phyloP scores from a whole-genome alignment of 2,888 invertebrate genomes.

The Panzeria rudis region DNA sequence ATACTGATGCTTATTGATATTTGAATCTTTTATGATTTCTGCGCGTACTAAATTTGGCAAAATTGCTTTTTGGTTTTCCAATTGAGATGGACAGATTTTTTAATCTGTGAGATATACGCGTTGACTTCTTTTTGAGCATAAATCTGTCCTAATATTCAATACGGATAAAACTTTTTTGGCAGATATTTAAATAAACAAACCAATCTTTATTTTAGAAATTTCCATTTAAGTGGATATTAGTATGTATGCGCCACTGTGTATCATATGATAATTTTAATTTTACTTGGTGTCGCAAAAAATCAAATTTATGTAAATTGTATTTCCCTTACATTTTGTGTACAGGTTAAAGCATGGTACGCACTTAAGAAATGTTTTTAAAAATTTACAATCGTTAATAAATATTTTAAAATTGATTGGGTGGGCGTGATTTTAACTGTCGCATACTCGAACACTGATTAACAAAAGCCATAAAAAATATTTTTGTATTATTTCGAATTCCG shows the following conservation, averaged over 20 bases:
- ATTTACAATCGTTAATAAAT: slow-evolving; percentile 52
- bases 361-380: slow-evolving; percentile 5
- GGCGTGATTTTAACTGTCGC: slow-evolving; percentile 66
- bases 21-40: no score
- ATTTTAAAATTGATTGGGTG: slow-evolving; percentile 61
- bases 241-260: not conserved
- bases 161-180: no score
- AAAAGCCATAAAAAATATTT: slow-evolving; percentile 32
- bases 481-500: slow-evolving; percentile 31
- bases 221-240: no score
- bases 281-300: not conserved
- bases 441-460: slow-evolving; percentile 60
- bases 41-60: no score
- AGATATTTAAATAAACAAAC: no score
- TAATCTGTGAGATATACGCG: no score
- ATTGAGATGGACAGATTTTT: no score
- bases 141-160: no score
- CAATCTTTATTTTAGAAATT: no score
- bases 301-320: not conserved
- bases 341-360: slow-evolving; percentile 44
- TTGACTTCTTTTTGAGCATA: no score
- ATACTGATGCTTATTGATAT: not conserved
- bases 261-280: not conserved
- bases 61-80: no score
- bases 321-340: not conserved